Percentiles rank a stretch among this genome's conserved stretches.
These are phyloP conservation scores for Molanna angustata DNA, from an alignment of 2,888 invertebrate species.

Conservation along the genomic window DNA sequence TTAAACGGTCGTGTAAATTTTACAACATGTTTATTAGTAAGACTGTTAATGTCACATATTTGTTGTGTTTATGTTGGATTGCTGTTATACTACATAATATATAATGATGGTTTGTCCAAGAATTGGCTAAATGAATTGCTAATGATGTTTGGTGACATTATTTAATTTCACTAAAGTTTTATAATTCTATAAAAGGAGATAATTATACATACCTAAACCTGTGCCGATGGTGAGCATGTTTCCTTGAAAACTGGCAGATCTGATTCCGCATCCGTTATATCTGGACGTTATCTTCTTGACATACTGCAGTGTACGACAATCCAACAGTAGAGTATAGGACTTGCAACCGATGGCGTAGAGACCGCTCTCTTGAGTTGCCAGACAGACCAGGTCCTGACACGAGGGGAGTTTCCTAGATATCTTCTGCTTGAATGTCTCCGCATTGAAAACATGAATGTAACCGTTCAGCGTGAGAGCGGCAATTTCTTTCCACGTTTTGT, in stretches of 20 bases:
- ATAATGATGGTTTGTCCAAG: no score
- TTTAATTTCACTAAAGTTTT: background rate
- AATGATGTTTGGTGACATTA: no score
- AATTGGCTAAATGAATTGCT: no score
- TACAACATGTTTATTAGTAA: no score
- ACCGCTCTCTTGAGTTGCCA: conserved; percentile 81
- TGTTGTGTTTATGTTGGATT: no score
- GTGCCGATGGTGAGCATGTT: conserved; percentile 52
- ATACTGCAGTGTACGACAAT: conserved; percentile 81
- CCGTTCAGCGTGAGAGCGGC: conserved; percentile 91
- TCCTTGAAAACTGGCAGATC: conserved; percentile 88
- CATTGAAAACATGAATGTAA: conserved; percentile 91
- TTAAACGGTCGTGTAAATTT: no score
- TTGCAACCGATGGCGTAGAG: conserved; percentile 93
- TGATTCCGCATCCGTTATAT: conserved; percentile 87
- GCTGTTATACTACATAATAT: no score
- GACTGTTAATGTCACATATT: no score
- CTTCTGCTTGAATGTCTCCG: conserved; percentile 84
- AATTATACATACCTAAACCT: conserved; percentile 11
- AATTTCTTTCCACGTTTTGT: conserved; percentile 80
- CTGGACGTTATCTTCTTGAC: conserved; percentile 79
- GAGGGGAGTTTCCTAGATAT: conserved; percentile 83
- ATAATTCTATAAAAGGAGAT: background rate
- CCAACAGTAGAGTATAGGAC: conserved; percentile 86
- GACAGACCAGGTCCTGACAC: conserved; percentile 89